Conservation (phyloP, 2,888 invertebrate species). For the Erannis defoliaria region DNA sequence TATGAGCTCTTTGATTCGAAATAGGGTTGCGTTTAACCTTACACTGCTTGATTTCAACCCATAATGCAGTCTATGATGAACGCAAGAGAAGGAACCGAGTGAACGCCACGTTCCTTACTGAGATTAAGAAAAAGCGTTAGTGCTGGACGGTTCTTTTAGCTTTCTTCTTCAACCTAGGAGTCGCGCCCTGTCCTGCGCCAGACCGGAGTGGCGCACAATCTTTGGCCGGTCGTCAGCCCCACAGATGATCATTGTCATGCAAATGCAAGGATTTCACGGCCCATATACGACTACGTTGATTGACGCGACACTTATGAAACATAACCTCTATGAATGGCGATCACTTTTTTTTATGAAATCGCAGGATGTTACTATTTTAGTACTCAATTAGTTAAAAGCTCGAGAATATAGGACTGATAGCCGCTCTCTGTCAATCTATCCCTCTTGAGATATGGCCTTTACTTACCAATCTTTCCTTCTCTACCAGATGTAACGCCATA, state of each 20-base stretch:
- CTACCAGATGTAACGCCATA: background rate
- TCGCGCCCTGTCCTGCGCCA: conserved; percentile 7
- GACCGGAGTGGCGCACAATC: conserved; percentile 24
- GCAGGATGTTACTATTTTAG: too few species aligned
- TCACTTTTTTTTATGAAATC: too few species aligned
- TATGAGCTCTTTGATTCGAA: too few species aligned
- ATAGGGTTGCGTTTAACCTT: too few species aligned
- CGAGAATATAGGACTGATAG: too few species aligned
- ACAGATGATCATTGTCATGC: conserved; percentile 63
- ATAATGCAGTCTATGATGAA: too few species aligned
- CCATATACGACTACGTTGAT: conserved; percentile 64
- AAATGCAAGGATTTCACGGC: conserved; percentile 67
- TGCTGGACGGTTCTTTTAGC: background rate
- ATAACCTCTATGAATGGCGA: background rate
- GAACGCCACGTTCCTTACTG: too few species aligned
- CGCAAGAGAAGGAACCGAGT: too few species aligned
- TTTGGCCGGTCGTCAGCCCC: conserved; percentile 21
- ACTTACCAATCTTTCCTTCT: background rate
- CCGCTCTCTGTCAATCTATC: background rate
- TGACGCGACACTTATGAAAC: conserved; percentile 49
- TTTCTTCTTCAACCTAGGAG: background rate
- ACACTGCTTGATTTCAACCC: too few species aligned
- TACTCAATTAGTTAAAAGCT: too few species aligned
- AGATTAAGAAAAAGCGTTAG: too few species aligned
- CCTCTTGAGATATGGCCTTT: background rate